Evolutionary conservation across 2,113 vertebrate genomes (phyloP), one percentile per base, ranked within the genome.

Genomic region (Phaethornis superciliosus): DNA sequence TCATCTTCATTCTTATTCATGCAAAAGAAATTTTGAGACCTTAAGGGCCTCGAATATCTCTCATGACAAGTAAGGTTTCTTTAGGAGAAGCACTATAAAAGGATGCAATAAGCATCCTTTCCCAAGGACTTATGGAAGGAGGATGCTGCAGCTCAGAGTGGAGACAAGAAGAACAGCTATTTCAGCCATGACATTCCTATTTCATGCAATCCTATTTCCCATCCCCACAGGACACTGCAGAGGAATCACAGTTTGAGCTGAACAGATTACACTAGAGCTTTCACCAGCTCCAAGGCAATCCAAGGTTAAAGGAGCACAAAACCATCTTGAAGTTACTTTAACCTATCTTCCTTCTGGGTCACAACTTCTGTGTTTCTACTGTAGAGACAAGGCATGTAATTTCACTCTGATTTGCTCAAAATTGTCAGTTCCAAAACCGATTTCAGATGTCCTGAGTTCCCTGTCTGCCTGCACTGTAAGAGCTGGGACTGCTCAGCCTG

Each of bases 101-200:
- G 26, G 44, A 47, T 2, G 6, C 49, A 87, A 28, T n/a, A 84
- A 92, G 44, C 42, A 85, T 37, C 37, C 26, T 67, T 86, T 70
- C 69, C 90, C 60, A 80, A 83, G 80, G 74, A 79, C 92, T 75
- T 69, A 16, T 49, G 20, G 78, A 68, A 93, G 46, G 4, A 92
- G 27, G 33, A 27, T 9, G 28, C 17, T 58, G 55, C 67, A 87
- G 75, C 74, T 76, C 42, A 44, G 49, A 87, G 35, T 3, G 0
- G 55, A 28, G 51, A 92, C 89, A 92, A 90, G 81, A 87, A 67
- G 59, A 94, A 75, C 18, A 0, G 74, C 24, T 91, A 90, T 85
- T 89, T 78, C 56, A 90, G 83, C 88, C 94, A 94, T 93, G 95
- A 94, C 92, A 94, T 86, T 94, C 74, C 85, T 88, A 93, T 96